phyloP scores from a whole-genome alignment of 1,140 invertebrate species.

The Stenopsyche tienmushanensis region DNA sequence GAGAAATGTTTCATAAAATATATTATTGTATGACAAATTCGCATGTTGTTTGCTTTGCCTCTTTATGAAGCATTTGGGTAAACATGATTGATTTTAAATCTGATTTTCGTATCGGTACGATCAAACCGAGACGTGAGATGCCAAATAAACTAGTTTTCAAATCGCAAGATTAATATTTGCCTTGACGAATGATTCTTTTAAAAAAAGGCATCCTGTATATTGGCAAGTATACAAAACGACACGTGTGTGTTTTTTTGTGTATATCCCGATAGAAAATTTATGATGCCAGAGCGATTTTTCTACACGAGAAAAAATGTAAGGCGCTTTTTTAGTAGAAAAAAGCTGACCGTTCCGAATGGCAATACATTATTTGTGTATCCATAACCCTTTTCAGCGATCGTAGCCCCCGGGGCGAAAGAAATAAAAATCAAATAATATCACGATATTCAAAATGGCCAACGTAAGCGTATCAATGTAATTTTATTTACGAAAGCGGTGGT shows the following conservation, averaged over 20 bases:
- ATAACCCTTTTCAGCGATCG: conserved; percentile 18
- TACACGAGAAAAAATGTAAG: neutral
- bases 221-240: too few species aligned
- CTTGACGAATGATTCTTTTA: neutral
- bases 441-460: conserved; percentile 30
- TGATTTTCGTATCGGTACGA: too few species aligned
- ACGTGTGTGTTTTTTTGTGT: too few species aligned
- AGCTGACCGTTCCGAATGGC: conserved; percentile 17
- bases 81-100: too few species aligned
- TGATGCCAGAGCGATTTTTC: neutral
- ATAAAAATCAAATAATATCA: conserved; percentile 31
- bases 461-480: conserved; percentile 30
- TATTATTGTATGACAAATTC: too few species aligned
- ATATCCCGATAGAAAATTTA: too few species aligned
- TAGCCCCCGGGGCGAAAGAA: conserved; percentile 6
- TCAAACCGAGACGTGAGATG: too few species aligned
- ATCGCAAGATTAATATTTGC: neutral
- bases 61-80: too few species aligned
- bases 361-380: conserved; percentile 16
- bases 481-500: conserved; percentile 21
- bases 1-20: too few species aligned
- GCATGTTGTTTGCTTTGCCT: too few species aligned
- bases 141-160: neutral
- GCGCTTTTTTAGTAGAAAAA: neutral
- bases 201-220: neutral